Evolutionary conservation across 2,888 invertebrate genomes (phyloP), one percentile per base, ranked within the genome.

Genomic region (Euzophera pinguis): DNA sequence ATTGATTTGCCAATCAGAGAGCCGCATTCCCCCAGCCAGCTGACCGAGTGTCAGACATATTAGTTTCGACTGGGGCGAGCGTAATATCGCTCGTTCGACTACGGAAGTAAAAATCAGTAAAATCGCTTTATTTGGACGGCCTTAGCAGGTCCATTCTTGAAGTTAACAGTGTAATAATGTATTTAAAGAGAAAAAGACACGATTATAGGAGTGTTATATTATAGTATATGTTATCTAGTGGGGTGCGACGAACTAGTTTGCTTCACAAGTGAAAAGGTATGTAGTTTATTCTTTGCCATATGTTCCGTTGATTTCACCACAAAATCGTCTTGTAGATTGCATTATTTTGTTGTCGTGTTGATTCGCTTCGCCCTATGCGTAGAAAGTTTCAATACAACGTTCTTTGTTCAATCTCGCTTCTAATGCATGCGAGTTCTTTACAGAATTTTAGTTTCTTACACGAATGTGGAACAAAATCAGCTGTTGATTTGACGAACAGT

Each of bases 151-250:
- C 84, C 81, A 74, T 74, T 79, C 78, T 76, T 78, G 74, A 73
- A 69, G 73, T 80, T 77, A 72, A 78, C 73, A 83, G 88, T 89
- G 85, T 87, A 86, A 89, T 88, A 88, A 90, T 90, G 90, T 84
- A 87, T 90, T 83, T 82, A 78, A 90, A 85, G 83, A 85, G 89
- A 87, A 90, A 87, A 90, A 86, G 84, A 85, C 81, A 86, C 84
- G 77, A 84, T 77, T 82, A 76, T 70, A 81, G 79, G 63, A 90
- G 89, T 89, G 90, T 90, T 72, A 90, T 90, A 79, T 90, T 90
- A 90, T 90, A 90, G 90, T 73, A 78, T 81, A 86, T 84, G 82
- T 78, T 78, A 66, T 64, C 58, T 60, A 71, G 77, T 80, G 87
- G 88, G 84, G 88, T 78, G 60, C 64, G 81, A 75, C 81, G 75